Percentiles rank a stretch among this genome's conserved stretches.
Conservation (phyloP, 2,113 vertebrate species). For the Cariama cristata region DNA sequence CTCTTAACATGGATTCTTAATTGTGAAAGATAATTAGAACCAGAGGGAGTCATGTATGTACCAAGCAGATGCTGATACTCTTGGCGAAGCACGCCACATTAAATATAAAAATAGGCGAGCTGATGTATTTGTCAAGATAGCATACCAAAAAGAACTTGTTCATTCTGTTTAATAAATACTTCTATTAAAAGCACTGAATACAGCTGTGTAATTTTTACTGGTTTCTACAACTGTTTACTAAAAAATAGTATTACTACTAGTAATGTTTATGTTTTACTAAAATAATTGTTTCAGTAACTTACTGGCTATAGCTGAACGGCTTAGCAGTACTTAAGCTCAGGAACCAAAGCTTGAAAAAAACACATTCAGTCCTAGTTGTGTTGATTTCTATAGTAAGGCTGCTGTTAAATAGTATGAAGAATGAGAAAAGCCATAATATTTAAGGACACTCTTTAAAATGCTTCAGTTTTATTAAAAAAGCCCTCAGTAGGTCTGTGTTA, state of each 20-base stretch:
- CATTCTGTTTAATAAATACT: neutral
- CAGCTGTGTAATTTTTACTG: neutral
- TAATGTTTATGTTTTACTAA: neutral
- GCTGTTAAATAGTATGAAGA: neutral
- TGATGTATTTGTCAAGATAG: neutral
- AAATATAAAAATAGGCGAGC: neutral
- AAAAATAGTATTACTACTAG: neutral
- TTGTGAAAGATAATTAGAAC: neutral
- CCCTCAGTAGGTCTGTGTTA: neutral
- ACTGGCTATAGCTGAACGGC: neutral
- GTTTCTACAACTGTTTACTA: neutral
- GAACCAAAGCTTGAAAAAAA: neutral
- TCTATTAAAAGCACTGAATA: neutral
- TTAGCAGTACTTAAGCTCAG: neutral
- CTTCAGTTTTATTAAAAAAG: conserved; percentile 6
- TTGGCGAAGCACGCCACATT: neutral
- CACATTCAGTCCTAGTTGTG: neutral
- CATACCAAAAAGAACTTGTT: neutral
- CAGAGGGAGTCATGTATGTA: neutral
- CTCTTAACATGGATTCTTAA: neutral
- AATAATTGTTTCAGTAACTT: neutral
- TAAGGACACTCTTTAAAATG: neutral
- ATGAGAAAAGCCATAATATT: neutral
- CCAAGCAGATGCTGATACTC: neutral
- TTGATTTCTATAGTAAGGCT: neutral